Evolutionary conservation across 2,888 invertebrate species (phyloP).

Genomic region (Drosophila kanekoi): DNA sequence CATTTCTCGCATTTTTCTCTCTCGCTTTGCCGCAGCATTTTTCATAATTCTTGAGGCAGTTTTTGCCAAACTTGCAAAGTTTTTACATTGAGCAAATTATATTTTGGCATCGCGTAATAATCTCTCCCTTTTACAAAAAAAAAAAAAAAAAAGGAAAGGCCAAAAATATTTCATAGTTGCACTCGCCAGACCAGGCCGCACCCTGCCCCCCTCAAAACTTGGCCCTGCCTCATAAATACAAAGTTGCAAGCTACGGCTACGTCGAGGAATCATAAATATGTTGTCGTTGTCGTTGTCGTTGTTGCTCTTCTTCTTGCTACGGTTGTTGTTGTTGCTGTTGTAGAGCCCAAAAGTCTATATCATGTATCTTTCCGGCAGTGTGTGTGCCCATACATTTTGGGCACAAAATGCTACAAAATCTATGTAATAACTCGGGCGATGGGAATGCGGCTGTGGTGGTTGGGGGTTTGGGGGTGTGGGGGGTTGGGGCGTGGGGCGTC

Average conservation of each 20-base stretch:
- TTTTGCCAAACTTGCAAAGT: slow-evolving; percentile 56
- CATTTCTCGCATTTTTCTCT: slow-evolving; percentile 56
- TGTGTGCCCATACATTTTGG: slow-evolving; percentile 67
- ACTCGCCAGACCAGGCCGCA: slow-evolving; percentile 50
- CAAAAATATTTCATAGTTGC: slow-evolving; percentile 76
- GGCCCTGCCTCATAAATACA: slow-evolving; percentile 56
- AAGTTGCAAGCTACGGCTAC: slow-evolving; percentile 51
- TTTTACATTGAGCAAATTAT: slow-evolving; percentile 66
- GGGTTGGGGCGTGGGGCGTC: slow-evolving; percentile 19
- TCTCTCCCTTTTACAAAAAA: slow-evolving; percentile 63
- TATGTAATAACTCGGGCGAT: slow-evolving; percentile 64
- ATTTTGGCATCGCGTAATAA: slow-evolving; percentile 74
- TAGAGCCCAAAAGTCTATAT: slow-evolving; percentile 57
- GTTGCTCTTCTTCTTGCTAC: slow-evolving; percentile 1
- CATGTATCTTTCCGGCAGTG: slow-evolving; percentile 50
- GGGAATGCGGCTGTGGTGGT: slow-evolving; percentile 20
- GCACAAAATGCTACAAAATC: slow-evolving; percentile 78
- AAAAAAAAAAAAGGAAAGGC: slow-evolving; percentile 13
- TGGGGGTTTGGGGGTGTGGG: slow-evolving; percentile 14
- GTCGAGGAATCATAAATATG: slow-evolving; percentile 71
- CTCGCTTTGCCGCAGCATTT: slow-evolving; percentile 68
- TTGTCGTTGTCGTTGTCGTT: slow-evolving; percentile 52
- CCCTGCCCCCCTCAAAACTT: slow-evolving; percentile 4
- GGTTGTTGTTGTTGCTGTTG: slow-evolving; percentile 7
- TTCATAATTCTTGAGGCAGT: slow-evolving; percentile 77